Evolutionary conservation across 2,888 invertebrate genomes (phyloP).

Genomic region (Stramonita haemastoma): DNA sequence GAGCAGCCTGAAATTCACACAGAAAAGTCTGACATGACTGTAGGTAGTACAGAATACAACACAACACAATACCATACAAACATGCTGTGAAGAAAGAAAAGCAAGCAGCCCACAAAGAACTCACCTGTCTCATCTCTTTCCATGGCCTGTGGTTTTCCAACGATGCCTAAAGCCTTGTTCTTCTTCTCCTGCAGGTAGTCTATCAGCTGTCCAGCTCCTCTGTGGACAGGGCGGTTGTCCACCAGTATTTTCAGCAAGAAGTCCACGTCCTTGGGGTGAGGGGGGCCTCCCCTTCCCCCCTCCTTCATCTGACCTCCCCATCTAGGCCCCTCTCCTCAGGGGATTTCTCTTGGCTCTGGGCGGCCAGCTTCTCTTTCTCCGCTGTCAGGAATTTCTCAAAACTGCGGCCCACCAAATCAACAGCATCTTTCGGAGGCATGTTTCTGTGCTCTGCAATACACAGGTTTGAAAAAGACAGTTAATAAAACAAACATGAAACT

Average conservation of each 20-base stretch:
- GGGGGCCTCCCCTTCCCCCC: conserved; percentile 41
- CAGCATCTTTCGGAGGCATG: conserved; percentile 95
- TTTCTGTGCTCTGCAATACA: conserved; percentile 92
- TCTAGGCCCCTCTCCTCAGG: background rate
- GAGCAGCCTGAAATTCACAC: too few relatives aligned
- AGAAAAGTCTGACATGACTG: too few relatives aligned
- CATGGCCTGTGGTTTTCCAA: conserved; percentile 46
- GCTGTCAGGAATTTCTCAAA: conserved; percentile 76
- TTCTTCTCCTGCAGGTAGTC: conserved; percentile 85
- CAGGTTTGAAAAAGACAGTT: too few relatives aligned
- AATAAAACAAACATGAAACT: too few relatives aligned
- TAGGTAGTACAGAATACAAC: too few relatives aligned
- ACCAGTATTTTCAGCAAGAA: conserved; percentile 87
- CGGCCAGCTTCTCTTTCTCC: conserved; percentile 60
- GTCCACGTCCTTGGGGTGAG: conserved; percentile 67
- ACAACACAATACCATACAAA: too few relatives aligned
- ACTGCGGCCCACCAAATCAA: conserved; percentile 84
- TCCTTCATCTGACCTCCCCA: too few relatives aligned
- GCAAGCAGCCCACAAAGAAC: too few relatives aligned
- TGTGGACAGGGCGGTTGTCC: conserved; percentile 83
- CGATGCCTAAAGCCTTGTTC: conserved; percentile 77
- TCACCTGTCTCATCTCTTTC: too few relatives aligned
- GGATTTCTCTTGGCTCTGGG: background rate
- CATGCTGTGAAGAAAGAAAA: too few relatives aligned
- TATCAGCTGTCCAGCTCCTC: conserved; percentile 74